Evolutionary conservation across 1,140 invertebrate genomes (phyloP).

Genomic region (Heterodera carotae): DNA sequence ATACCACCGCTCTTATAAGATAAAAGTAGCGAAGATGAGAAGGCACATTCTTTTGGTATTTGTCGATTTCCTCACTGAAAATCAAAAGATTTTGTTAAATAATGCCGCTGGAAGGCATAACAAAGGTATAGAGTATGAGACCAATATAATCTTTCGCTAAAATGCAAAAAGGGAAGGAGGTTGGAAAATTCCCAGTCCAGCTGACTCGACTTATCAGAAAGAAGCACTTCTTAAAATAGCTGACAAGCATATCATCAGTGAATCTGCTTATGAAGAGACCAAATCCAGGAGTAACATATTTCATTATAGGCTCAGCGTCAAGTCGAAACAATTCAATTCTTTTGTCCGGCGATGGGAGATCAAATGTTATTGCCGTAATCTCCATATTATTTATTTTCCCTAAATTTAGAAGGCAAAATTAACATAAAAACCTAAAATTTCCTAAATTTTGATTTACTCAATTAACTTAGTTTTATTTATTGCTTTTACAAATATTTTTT

Average conservation of each 20-base stretch:
- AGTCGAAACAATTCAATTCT: conserved; percentile 31
- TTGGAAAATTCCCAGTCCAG: too few species aligned
- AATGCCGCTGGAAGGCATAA: too few species aligned
- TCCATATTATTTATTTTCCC: not conserved
- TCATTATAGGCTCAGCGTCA: conserved; percentile 31
- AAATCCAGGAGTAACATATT: conserved; percentile 32
- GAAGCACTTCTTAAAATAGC: conserved; percentile 27
- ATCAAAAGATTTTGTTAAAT: too few species aligned
- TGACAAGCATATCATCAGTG: conserved; percentile 32
- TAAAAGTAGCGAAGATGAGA: conserved; percentile 34
- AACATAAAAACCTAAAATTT: too few species aligned
- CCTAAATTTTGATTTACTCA: too few species aligned
- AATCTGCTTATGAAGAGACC: conserved; percentile 30
- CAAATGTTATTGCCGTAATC: not conserved
- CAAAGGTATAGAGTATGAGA: too few species aligned
- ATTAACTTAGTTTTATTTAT: too few species aligned
- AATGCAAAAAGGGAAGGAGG: too few species aligned
- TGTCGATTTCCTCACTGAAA: conserved; percentile 9
- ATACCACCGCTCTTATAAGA: conserved; percentile 27
- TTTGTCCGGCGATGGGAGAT: conserved; percentile 10
- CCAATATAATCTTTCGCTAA: too few species aligned
- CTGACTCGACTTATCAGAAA: not conserved
- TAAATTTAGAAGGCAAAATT: too few species aligned
- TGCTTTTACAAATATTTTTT: too few species aligned
- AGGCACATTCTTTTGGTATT: conserved; percentile 21